Evolutionary conservation across 1,140 invertebrate species (phyloP).

Genomic region (Bombus confusus): DNA sequence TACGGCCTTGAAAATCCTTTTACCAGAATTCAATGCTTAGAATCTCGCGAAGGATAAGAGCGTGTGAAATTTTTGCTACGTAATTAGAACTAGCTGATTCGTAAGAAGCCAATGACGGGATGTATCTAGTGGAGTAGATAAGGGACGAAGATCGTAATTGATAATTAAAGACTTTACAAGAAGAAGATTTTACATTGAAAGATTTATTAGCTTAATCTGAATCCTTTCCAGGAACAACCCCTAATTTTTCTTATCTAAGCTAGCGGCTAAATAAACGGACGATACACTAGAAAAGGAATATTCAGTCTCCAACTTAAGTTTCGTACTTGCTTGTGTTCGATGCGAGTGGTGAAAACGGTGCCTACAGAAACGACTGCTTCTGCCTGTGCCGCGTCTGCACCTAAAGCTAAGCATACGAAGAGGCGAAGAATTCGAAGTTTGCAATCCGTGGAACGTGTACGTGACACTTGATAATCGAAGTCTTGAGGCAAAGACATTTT

Average conservation of each 20-base stretch:
- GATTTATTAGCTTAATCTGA: neutral
- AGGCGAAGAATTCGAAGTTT: neutral
- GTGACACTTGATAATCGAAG: neutral
- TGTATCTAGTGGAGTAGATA: neutral
- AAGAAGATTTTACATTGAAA: neutral
- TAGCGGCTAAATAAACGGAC: neutral
- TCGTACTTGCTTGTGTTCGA: neutral
- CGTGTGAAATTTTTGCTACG: neutral
- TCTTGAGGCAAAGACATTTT: constrained; percentile 14
- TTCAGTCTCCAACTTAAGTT: neutral
- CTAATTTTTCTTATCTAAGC: neutral
- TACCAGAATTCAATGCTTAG: neutral
- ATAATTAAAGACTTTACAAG: neutral
- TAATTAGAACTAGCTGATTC: too few relatives aligned
- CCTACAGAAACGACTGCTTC: neutral
- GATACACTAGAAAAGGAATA: neutral
- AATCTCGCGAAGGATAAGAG: too few relatives aligned
- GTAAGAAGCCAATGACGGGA: too few relatives aligned
- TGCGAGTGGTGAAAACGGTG: neutral
- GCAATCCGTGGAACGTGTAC: neutral
- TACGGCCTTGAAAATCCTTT: neutral
- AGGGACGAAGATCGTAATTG: neutral
- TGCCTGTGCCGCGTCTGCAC: neutral
- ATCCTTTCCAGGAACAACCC: too few relatives aligned
- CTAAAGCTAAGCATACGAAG: neutral